phyloP scores from a whole-genome alignment of 2,797 vertebrate genomes.

The Mormyrus proboscirostris region DNA sequence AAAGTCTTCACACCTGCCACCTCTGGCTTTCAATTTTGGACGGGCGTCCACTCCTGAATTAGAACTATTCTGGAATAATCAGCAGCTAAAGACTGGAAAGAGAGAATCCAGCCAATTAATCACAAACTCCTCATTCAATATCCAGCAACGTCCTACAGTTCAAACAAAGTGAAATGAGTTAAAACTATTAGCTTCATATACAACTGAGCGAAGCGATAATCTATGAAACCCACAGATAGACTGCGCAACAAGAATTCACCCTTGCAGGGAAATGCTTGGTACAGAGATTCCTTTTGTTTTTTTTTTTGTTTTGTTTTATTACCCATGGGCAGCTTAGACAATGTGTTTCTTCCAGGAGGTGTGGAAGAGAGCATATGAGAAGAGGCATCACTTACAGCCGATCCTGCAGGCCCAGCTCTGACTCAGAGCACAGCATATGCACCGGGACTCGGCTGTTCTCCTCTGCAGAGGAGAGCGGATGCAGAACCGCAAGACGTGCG shows the following conservation, averaged over 20 bases:
- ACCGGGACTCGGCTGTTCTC: neutral
- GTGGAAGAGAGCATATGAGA: neutral
- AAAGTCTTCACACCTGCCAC: neutral
- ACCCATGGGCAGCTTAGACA: neutral
- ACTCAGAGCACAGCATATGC: constrained; percentile 6
- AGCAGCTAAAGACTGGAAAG: neutral
- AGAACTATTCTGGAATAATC: neutral
- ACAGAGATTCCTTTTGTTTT: neutral
- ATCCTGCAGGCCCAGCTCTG: neutral
- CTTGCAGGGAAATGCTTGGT: neutral
- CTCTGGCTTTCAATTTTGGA: neutral
- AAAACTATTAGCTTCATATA: neutral
- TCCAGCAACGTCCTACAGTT: neutral
- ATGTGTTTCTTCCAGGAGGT: neutral
- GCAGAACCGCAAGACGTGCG: neutral
- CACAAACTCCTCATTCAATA: neutral
- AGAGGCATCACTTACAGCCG: neutral
- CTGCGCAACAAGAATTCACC: neutral
- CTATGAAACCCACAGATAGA: neutral
- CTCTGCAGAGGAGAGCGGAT: neutral
- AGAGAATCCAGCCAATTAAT: neutral
- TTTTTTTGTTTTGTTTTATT: neutral
- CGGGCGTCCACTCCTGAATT: neutral
- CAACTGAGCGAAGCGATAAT: neutral
- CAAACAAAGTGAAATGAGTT: neutral